Conservation (phyloP, 2,888 invertebrate genomes). For the Nephrocerus scutellatus region DNA sequence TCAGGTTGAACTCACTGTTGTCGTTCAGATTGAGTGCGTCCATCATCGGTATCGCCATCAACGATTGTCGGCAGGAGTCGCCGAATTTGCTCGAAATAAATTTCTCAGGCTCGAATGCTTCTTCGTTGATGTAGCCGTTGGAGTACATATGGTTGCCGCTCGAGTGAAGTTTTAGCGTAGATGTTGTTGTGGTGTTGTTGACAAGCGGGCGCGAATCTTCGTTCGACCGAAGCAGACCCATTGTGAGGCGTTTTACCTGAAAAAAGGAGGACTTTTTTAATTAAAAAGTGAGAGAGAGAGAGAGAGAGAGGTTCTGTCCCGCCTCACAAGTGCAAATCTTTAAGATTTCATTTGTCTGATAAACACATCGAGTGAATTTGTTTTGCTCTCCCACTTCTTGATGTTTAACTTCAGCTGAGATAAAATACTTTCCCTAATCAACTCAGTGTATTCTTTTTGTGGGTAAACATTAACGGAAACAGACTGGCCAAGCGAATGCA, state of each 20-base stretch:
- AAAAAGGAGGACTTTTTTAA: too few species aligned
- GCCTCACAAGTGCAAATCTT: too few species aligned
- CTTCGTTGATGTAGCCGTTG: slow-evolving; percentile 70
- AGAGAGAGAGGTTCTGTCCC: too few species aligned
- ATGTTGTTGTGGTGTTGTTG: slow-evolving; percentile 51
- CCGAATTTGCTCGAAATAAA: slow-evolving; percentile 44
- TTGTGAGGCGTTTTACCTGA: slow-evolving; percentile 63
- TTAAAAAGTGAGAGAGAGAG: background rate
- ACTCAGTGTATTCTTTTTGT: too few species aligned
- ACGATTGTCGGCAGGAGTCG: slow-evolving; percentile 43
- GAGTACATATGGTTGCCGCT: slow-evolving; percentile 35
- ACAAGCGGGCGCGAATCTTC: slow-evolving; percentile 71
- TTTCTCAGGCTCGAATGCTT: slow-evolving; percentile 56
- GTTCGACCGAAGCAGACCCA: slow-evolving; percentile 60
- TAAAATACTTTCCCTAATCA: too few species aligned
- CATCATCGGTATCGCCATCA: slow-evolving; percentile 42
- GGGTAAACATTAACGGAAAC: too few species aligned
- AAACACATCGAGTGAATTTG: background rate
- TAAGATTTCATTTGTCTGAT: too few species aligned
- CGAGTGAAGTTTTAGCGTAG: too few species aligned
- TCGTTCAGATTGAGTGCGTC: slow-evolving; percentile 40
- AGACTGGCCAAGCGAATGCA: too few species aligned
- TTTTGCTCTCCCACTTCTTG: background rate
- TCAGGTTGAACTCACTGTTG: slow-evolving; percentile 43
- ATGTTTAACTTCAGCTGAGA: background rate